Base-by-base conservation (phyloP, 1,140 invertebrate genomes). In the Camponotus pennsylvanicus region DNA sequence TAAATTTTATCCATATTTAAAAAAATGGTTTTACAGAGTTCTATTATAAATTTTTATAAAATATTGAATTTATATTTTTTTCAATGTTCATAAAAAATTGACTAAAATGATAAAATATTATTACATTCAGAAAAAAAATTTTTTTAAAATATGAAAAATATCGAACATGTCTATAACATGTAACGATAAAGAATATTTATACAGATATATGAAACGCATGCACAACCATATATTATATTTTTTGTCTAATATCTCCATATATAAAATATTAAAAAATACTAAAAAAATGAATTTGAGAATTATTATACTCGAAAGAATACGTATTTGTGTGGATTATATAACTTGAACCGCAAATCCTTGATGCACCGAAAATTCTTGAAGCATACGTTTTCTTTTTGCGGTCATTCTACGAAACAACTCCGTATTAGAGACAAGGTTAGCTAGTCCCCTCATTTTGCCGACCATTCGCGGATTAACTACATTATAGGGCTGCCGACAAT, bases 401-500 rank as follows among this genome's bases (percentile, higher is more conserved):
- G 37, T 42, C 34, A 1, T 75, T 86, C 61, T 27, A 11, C 63
- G 63, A 64, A 80, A 87, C 79, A 66, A 67, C 71, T 90, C 49
- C 59, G 59, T 18, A 79, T 70, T 88, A 34, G 27, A 73, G 13
- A 45, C 42, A 66, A 82, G 55, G 55, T 9, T 73, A 9, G n/a
- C 59, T 21, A 7, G 37, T 64, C 57, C 59, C 63, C 7, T 27
- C 32, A 61, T 90, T 86, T 61, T 57, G 63, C 27, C n/a, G 27
- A 21, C 55, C 76, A 32, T 66, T 89, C 57, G 52, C 69, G 80
- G 70, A 86, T 88, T 90, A 87, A 89, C 49, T 70, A 37, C 32
- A 79, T 90, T 88, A 90, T 34, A 77, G 71, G 76, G 71, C 78
- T 71, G 66, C 49, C 76, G 80, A 88, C 88, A 90, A 90, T 90